phyloP scores from a whole-genome alignment of 2,888 invertebrate species.

The Endotricha flammealis region DNA sequence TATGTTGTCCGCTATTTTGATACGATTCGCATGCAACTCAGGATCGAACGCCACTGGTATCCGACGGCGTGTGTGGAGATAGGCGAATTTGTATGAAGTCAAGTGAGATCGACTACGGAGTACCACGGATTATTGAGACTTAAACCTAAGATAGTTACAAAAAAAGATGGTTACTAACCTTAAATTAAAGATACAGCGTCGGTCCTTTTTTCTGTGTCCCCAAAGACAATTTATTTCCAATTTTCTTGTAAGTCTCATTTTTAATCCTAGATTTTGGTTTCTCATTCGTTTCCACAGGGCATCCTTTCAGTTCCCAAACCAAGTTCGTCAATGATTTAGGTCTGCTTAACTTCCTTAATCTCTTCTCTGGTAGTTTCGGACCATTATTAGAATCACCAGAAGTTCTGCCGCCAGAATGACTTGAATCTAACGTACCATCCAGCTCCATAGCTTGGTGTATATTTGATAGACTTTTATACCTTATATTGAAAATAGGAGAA shows the following conservation, averaged over 20 bases:
- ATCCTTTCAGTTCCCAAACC: slow-evolving; percentile 85
- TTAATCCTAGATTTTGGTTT: slow-evolving; percentile 73
- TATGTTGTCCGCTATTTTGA: no score
- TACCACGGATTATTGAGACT: no score
- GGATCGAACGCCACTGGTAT: no score
- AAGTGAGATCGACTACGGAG: no score
- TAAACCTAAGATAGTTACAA: no score
- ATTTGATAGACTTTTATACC: slow-evolving; percentile 84
- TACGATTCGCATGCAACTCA: no score
- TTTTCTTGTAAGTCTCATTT: slow-evolving; percentile 73
- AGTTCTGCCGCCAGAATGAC: slow-evolving; percentile 91
- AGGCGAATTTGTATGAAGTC: no score
- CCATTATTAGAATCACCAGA: slow-evolving; percentile 90
- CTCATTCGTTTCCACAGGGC: slow-evolving; percentile 61
- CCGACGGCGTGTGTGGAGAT: no score
- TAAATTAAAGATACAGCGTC: slow-evolving; percentile 74
- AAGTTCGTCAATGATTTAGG: slow-evolving; percentile 92
- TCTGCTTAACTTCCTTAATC: slow-evolving; percentile 87
- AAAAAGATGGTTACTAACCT: no score
- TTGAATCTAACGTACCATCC: slow-evolving; percentile 92
- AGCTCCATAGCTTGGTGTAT: slow-evolving; percentile 86
- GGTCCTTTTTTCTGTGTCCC: slow-evolving; percentile 77
- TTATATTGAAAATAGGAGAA: slow-evolving; percentile 87
- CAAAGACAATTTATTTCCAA: slow-evolving; percentile 70
- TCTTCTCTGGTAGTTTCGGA: slow-evolving; percentile 89